Conservation (phyloP, 2,113 vertebrate species). For the Hipposideros armiger region DNA sequence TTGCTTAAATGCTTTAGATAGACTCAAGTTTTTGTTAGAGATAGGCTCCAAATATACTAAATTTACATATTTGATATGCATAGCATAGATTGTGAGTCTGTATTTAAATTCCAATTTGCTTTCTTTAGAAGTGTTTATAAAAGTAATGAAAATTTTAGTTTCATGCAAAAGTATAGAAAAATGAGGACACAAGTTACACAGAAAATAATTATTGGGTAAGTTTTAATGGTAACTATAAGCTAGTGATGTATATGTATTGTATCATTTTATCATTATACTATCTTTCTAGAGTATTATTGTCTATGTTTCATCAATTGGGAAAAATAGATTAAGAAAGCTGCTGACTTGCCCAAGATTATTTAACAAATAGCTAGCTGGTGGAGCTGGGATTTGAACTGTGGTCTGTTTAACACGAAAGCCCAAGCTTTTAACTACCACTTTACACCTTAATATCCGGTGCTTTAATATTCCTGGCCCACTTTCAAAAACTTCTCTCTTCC, state of each 20-base stretch:
- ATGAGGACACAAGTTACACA: not conserved
- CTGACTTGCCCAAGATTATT: slow-evolving; percentile 35
- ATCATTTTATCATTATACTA: not conserved
- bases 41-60: not conserved
- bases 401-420: slow-evolving; percentile 25
- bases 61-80: not conserved
- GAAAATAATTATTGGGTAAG: not conserved
- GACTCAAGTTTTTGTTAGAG: not conserved
- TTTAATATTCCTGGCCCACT: slow-evolving; percentile 71
- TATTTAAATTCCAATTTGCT: slow-evolving; percentile 36
- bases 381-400: slow-evolving; percentile 65
- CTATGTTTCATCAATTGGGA: slow-evolving; percentile 14
- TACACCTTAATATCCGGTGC: slow-evolving; percentile 71
- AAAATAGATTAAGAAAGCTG: slow-evolving; percentile 15
- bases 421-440: slow-evolving; percentile 72
- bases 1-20: slow-evolving; percentile 7
- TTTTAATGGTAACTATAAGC: slow-evolving; percentile 34
- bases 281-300: not conserved
- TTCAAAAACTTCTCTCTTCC: slow-evolving; percentile 72
- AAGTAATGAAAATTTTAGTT: slow-evolving; percentile 24
- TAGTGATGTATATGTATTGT: not conserved
- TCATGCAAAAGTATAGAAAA: slow-evolving; percentile 24
- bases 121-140: slow-evolving; percentile 39
- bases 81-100: not conserved
- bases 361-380: not conserved